Base-by-base conservation (phyloP, 2,888 invertebrate species). In the Drosophila glabriapex region DNA sequence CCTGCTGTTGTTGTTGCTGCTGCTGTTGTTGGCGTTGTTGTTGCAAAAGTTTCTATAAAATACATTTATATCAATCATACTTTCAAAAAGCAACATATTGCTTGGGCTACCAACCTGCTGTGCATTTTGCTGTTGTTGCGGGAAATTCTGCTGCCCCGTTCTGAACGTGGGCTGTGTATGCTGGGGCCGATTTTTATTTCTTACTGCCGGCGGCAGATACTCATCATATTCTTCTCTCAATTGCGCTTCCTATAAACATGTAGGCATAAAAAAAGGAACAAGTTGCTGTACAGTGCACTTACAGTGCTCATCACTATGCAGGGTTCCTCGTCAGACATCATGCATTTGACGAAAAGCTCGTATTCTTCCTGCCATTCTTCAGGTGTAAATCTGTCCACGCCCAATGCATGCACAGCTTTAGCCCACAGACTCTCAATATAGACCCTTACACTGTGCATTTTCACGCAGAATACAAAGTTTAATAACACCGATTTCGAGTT, bases 291-390 rank as follows among this genome's bases (percentile, higher is more conserved):
- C 16, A 0, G 6, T 10, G 3, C 19, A 50, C 6, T 76, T 70
- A 75, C 74, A 7, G 9, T 29, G 22, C 9, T 12, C 39, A 64
- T 55, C 4, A 1, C 0, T 0, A 61, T 5, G 2, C 4, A n/a
- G 1, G 71, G 46, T 0, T 41, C 0, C 3, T 12, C 1, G 0
- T 10, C 1, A 9, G 39, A 12, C 1, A 22, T 0, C 41, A 76
- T 43, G 14, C 55, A 60, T 4, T 16, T 12, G 6, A 19, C 10
- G 31, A 64, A 70, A 1, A 64, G 3, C 4, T 56, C 31, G 7
- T 35, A 76, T 12, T 25, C 14, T 3, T 16, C 1, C 46, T 60
- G 31, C 74, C 71, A 76, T 25, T 49, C 12, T 0, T 6, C 28
- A 0, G 3, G 0, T 2, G 12, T 6, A 16, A 22, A 61, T 3